These are phyloP conservation scores for Sphyrna mokarran DNA, from an alignment of 2,113 vertebrate genomes.

Conservation along the genomic window DNA sequence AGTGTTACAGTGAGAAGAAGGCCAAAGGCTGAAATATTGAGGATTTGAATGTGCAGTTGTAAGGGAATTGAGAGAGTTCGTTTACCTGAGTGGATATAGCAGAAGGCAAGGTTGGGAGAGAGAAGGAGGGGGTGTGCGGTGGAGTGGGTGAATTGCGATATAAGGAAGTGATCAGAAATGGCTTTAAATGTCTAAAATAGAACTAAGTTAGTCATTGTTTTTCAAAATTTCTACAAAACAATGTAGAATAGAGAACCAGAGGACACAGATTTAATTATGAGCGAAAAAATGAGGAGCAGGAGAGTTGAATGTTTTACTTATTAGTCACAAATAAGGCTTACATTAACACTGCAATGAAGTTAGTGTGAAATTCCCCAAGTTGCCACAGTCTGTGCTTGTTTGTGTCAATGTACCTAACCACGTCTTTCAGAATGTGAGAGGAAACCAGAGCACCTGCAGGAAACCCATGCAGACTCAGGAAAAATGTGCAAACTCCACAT, in stretches of 20 bases:
- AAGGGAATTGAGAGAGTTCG: not conserved
- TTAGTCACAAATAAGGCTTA: too few species aligned
- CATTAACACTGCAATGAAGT: too few species aligned
- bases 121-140: not conserved
- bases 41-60: not conserved
- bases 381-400: too few species aligned
- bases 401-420: too few species aligned
- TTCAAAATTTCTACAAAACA: not conserved
- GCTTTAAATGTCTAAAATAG: not conserved
- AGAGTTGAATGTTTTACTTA: too few species aligned
- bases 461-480: too few species aligned
- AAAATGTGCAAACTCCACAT: too few species aligned
- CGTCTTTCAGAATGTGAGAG: too few species aligned
- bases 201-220: not conserved
- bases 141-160: not conserved
- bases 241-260: not conserved
- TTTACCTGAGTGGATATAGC: not conserved
- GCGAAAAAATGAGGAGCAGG: not conserved
- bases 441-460: too few species aligned
- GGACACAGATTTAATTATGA: not conserved
- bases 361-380: too few species aligned
- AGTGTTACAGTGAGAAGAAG: not conserved
- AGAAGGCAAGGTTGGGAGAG: not conserved
- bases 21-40: not conserved
- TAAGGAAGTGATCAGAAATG: not conserved